phyloP scores from a whole-genome alignment of 1,140 invertebrate species.

The Bombus affinis region DNA sequence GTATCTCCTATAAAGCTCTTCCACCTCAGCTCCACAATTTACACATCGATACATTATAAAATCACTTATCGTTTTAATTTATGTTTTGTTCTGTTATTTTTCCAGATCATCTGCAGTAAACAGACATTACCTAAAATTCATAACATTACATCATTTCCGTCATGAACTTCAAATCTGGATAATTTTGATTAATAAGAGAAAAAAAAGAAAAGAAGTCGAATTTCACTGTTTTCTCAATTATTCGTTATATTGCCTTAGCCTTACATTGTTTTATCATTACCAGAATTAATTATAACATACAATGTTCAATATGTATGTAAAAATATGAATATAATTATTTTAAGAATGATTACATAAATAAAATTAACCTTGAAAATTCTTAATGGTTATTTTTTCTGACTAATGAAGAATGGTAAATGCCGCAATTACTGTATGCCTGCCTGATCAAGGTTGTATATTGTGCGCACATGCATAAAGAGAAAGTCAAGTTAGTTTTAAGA shows the following conservation, averaged over 20 bases:
- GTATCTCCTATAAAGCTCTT: slow-evolving; percentile 86
- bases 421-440: rapidly evolving
- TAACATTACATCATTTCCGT: background rate
- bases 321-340: rapidly evolving
- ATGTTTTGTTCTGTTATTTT: background rate
- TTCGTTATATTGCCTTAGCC: background rate
- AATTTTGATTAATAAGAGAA: background rate
- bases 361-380: background rate
- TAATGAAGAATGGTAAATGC: background rate
- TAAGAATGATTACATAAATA: rapidly evolving
- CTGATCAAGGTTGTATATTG: too few relatives aligned
- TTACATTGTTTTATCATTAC: background rate
- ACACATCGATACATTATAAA: slow-evolving; percentile 84
- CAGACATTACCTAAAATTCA: background rate
- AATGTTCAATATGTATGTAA: background rate
- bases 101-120: slow-evolving; percentile 28
- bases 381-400: too few relatives aligned
- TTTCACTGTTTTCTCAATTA: background rate
- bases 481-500: background rate
- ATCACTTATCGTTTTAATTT: background rate
- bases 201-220: background rate
- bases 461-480: background rate
- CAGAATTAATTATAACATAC: too few relatives aligned
- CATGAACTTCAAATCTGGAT: background rate
- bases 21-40: slow-evolving; percentile 85